Base-by-base conservation (phyloP, 2,888 invertebrate genomes). In the Ryuthela nishihirai region DNA sequence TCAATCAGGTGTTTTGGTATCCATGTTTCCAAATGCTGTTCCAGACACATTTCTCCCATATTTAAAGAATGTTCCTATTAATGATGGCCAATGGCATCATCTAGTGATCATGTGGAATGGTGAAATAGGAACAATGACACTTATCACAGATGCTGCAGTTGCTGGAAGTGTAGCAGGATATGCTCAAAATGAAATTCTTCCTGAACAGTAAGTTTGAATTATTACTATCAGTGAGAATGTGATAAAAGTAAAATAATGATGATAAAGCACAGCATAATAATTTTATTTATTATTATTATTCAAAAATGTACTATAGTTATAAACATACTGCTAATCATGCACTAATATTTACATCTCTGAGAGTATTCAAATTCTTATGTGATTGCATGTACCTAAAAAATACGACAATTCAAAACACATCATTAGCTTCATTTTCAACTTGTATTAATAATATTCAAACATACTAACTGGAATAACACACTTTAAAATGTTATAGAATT, bases 61-160 rank as follows among this genome's bases (percentile, higher is more conserved):
- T 75, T 83, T 88, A 47, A 89, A 91, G 75, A 92, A 88, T 69
- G 89, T 93, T 1, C 91, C 91, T 0, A 85, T 95, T 18, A 95
- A 94, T 71, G 94, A 95, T 71, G 94, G 93, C 3, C 91, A 91
- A 72, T 95, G 95, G 95, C 94, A 95, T 78, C 93, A 94, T 70
- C 84, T 94, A 25, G 91, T 92, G 34, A 81, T 97, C 47, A 87
- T 92, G n/a, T 95, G 95, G 94, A 87, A 91, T 70, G 90, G 93
- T 34, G 82, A 81, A 56, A 84, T 85, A 50, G 93, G 93, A 18
- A 85, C 87, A 72, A 77, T 95, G 39, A 88, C 88, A 50, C 79
- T 97, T 21, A 88, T 94, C 45, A 94, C 94, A n/a, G 94, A 97
- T 79, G 93, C 94, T 38, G 81, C 95, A 43, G 91, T 95, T 65